Percentiles rank a stretch among this genome's conserved stretches.
phyloP scores from a whole-genome alignment of 2,888 invertebrate genomes.

The Xanthorhoe spadicearia region DNA sequence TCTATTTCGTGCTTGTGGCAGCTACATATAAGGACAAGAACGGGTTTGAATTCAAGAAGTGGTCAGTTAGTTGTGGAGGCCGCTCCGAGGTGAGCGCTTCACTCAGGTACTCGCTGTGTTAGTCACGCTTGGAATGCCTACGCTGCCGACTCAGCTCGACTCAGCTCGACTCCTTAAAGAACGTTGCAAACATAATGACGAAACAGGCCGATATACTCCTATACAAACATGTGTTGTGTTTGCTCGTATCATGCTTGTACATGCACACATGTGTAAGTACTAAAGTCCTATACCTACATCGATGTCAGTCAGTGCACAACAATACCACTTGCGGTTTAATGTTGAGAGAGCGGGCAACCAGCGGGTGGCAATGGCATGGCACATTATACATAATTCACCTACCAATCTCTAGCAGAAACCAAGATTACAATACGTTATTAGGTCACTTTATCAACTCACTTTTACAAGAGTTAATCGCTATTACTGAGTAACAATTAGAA shows the following conservation, averaged over 20 bases:
- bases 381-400: conserved; percentile 4
- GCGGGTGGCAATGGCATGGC: conserved; percentile 35
- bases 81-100: conserved; percentile 75
- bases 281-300: conserved; percentile 16
- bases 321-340: conserved; percentile 36
- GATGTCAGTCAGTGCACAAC: conserved; percentile 33
- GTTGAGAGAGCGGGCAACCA: conserved; percentile 37
- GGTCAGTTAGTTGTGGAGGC: conserved; percentile 71
- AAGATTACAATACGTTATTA: conserved; percentile 17
- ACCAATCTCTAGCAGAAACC: conserved; percentile 21
- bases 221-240: conserved; percentile 37
- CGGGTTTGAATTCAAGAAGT: conserved; percentile 77
- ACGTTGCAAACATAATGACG: conserved; percentile 62
- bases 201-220: conserved; percentile 49
- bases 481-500: background rate
- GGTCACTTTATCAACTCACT: conserved; percentile 7
- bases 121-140: conserved; percentile 78
- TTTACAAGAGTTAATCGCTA: background rate
- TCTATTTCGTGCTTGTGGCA: conserved; percentile 56
- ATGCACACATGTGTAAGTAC: conserved; percentile 32
- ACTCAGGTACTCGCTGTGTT: conserved; percentile 66
- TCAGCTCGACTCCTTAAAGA: conserved; percentile 63
- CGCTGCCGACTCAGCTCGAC: conserved; percentile 59
- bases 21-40: conserved; percentile 61
- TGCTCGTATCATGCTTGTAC: conserved; percentile 19